Evolutionary conservation across 2,797 vertebrate species (phyloP).

Genomic region (Bucorvus abyssinicus): DNA sequence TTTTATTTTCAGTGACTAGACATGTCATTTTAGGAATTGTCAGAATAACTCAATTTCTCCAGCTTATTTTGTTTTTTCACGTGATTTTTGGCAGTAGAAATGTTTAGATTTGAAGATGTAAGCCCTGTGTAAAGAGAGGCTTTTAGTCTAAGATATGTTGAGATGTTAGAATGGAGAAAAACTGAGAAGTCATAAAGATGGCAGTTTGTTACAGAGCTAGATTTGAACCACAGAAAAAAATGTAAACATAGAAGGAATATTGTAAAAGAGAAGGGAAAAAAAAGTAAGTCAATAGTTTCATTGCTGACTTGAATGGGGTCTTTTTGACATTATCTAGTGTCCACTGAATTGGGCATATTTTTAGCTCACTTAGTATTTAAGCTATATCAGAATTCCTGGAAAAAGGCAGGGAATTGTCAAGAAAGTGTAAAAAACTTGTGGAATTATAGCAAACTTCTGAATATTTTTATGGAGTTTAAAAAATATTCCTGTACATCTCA

Average conservation of each 20-base stretch:
- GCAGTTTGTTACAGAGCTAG: background rate
- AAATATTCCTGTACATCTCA: rapidly evolving
- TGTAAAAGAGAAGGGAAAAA: background rate
- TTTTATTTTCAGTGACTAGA: background rate
- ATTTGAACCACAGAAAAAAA: background rate
- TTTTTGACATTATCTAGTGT: background rate
- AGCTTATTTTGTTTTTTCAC: background rate
- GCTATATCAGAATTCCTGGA: background rate
- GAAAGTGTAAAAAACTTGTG: background rate
- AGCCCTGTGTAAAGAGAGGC: background rate
- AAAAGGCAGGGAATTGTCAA: background rate
- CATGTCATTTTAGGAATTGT: background rate
- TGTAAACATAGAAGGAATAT: background rate
- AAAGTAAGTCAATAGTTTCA: background rate
- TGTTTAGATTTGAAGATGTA: background rate
- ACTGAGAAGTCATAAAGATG: background rate
- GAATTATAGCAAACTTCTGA: background rate
- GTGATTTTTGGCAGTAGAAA: background rate
- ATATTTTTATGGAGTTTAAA: background rate
- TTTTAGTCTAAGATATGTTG: background rate
- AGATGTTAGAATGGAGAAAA: background rate
- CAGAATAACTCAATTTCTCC: background rate
- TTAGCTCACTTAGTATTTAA: background rate
- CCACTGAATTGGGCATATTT: background rate
- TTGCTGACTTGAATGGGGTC: rapidly evolving